Percentiles rank a stretch among this genome's conserved stretches.
phyloP scores from a whole-genome alignment of 2,113 vertebrate genomes.

The Fukomys damarensis region DNA sequence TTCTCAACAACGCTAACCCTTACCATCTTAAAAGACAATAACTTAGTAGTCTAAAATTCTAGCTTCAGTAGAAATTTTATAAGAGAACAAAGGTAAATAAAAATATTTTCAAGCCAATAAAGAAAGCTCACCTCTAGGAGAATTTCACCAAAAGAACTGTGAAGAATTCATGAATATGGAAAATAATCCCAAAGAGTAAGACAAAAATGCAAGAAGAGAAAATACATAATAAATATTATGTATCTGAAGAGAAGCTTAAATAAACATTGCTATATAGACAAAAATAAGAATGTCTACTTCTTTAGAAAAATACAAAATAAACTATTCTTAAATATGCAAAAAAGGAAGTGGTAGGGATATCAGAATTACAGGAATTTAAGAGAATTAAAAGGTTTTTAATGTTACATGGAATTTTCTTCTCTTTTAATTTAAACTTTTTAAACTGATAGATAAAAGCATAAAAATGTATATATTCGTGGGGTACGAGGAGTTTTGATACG shows the following conservation, averaged over 20 bases:
- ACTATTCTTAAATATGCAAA: not conserved
- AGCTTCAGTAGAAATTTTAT: not conserved
- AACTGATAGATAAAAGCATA: not conserved
- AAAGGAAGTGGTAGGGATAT: not conserved
- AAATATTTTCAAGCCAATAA: not conserved
- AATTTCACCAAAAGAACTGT: not conserved
- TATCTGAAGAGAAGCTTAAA: not conserved
- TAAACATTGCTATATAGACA: not conserved
- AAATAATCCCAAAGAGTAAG: not conserved
- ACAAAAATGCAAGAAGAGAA: not conserved
- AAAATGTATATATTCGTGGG: not conserved
- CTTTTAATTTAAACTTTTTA: not conserved
- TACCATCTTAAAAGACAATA: not conserved
- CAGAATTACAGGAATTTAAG: not conserved
- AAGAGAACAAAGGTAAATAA: slow-evolving; percentile 8
- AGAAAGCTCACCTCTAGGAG: not conserved
- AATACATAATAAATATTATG: not conserved
- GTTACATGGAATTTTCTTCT: not conserved
- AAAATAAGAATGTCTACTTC: not conserved
- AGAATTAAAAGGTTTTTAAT: not conserved
- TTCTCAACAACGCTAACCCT: not conserved
- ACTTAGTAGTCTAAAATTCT: not conserved
- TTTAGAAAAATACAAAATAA: not conserved
- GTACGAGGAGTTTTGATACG: not conserved
- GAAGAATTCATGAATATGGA: not conserved